A percentile compares a stretch with the other conserved stretches of the same genome.
Conservation (phyloP, 2,113 vertebrate species). For the Peromyscus maniculatus region DNA sequence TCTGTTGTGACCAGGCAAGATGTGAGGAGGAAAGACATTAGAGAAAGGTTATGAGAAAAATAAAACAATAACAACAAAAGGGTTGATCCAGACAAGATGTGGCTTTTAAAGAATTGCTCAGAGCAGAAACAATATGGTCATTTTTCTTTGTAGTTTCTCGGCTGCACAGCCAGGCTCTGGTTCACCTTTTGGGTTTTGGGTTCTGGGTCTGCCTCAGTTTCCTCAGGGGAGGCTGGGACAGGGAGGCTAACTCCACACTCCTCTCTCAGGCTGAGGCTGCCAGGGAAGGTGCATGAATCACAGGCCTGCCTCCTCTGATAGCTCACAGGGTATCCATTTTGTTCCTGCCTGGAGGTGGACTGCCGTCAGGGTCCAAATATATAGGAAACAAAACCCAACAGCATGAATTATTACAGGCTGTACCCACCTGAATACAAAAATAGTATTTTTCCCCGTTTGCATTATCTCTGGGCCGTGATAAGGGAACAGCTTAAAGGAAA, state of each 20-base stretch:
- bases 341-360: conserved; percentile 41
- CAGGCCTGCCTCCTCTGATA: not conserved
- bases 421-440: conserved; percentile 78
- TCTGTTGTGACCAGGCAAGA: not conserved
- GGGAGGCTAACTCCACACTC: conserved; percentile 24
- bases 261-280: not conserved
- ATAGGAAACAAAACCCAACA: conserved; percentile 77
- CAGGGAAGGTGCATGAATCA: conserved; percentile 54
- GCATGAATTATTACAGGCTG: conserved; percentile 76
- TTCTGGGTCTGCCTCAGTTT: not conserved
- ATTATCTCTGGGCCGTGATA: conserved; percentile 75
- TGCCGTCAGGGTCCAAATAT: conserved; percentile 41
- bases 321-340: conserved; percentile 72
- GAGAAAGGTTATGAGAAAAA: not conserved
- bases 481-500: conserved; percentile 70
- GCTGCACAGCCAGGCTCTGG: conserved; percentile 78
- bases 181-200: not conserved
- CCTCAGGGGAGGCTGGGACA: not conserved
- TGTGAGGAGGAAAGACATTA: conserved; percentile 39
- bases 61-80: not conserved
- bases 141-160: conserved; percentile 69
- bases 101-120: conserved; percentile 71
- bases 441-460: conserved; percentile 64
- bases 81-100: not conserved
- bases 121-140: conserved; percentile 71